Conservation (phyloP, 2,888 invertebrate species). For the Luperina testacea region DNA sequence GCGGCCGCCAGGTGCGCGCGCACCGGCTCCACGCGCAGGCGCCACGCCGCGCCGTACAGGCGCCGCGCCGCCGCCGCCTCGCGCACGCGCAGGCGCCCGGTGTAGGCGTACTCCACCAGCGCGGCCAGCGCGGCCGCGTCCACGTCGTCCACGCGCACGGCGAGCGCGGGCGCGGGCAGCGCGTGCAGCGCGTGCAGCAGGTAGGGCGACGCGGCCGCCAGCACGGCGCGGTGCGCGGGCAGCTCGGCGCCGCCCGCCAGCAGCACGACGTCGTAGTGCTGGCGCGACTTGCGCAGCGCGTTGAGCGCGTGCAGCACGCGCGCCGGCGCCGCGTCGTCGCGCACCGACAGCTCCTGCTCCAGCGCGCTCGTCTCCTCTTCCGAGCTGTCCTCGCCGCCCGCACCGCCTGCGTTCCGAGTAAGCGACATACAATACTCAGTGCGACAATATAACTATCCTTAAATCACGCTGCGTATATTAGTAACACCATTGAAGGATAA, state of each 20-base stretch:
- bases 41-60: slow-evolving; percentile 94
- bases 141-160: slow-evolving; percentile 73
- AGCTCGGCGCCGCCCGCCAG: slow-evolving; percentile 91
- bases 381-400: slow-evolving; percentile 75
- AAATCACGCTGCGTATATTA: neutral
- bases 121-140: slow-evolving; percentile 89
- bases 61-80: slow-evolving; percentile 91
- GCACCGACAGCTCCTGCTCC: slow-evolving; percentile 87
- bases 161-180: slow-evolving; percentile 89
- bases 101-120: slow-evolving; percentile 90
- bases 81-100: slow-evolving; percentile 91
- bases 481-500: neutral
- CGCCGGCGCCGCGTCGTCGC: slow-evolving; percentile 90
- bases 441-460: neutral
- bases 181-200: slow-evolving; percentile 93
- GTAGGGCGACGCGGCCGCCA: slow-evolving; percentile 94
- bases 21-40: slow-evolving; percentile 94
- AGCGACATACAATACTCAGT: neutral
- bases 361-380: slow-evolving; percentile 73
- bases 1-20: slow-evolving; percentile 92
- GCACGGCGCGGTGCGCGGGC: slow-evolving; percentile 94
- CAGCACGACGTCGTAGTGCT: slow-evolving; percentile 96
- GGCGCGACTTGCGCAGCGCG: slow-evolving; percentile 95
- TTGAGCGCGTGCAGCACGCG: slow-evolving; percentile 92
- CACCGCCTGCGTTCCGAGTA: slow-evolving; percentile 45